Base-by-base conservation (phyloP, 2,888 invertebrate genomes). In the Sycophila texana region DNA sequence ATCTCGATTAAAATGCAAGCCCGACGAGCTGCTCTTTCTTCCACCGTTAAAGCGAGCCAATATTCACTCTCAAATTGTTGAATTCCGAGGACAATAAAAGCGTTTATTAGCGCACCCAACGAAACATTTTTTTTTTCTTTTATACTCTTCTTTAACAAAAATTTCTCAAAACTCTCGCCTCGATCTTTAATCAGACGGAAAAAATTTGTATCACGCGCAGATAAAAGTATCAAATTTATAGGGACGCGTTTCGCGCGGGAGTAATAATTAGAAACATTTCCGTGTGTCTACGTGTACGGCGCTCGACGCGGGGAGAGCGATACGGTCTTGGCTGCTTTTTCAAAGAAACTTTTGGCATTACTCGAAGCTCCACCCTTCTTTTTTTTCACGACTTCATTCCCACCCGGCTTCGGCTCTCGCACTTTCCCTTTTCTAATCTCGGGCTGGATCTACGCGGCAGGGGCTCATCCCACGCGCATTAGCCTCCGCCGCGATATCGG, bases 361-460 rank as follows among this genome's bases (percentile, higher is more conserved):
- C 60, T 30, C 20, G 22, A 22, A 47, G 22, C 57, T 57, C 55
- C 39, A 2, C 26, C 26, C 26, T 26, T 3, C 39, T 7, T 5
- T 39, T 61, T 60, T 63, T 70, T 22, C 16, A 67, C 60, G 61
- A 53, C 49, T 77, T 49, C 20, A 53, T 70, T 70, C 61, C 71
- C 58, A 39, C 60, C 39, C 53, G 4, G 22, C 47, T 13, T 26
- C 22, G 47, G 20, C 63, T 70, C 53, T 66, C 77, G n/a, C 71
- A 51, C 77, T 77, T 77, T 73, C 77, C 77, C 73, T 77, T 67
- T 66, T 72, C 73, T 77, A 74, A 74, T 79, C 80, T 76, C 16
- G 61, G 30, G n/a, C 14, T 22, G 47, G 60, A 65, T 77, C 70
- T 74, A 60, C 73, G 57, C 66, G 53, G 53, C 26, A 10, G 26